phyloP scores from a whole-genome alignment of 2,797 vertebrate species.

The Megaceryle alcyon region DNA sequence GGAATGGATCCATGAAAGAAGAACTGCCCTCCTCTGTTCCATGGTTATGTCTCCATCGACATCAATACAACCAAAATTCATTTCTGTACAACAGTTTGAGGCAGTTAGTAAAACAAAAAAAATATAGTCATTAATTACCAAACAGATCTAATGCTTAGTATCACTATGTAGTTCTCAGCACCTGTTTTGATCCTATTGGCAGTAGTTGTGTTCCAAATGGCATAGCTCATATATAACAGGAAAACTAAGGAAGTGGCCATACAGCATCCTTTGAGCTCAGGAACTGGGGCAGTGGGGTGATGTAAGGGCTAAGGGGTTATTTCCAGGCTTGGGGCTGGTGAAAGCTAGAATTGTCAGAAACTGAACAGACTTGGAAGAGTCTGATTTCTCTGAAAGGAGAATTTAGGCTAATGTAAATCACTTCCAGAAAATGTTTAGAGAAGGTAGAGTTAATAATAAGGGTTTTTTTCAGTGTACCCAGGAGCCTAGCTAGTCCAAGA shows the following conservation, averaged over 20 bases:
- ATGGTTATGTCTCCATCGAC: background rate
- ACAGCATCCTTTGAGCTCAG: background rate
- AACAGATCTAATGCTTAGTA: background rate
- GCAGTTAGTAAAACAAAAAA: background rate
- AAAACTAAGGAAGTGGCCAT: background rate
- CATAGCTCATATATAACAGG: background rate
- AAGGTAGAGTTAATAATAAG: background rate
- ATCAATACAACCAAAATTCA: background rate
- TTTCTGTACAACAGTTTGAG: background rate
- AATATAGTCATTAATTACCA: background rate
- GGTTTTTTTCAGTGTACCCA: background rate
- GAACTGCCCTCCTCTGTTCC: background rate
- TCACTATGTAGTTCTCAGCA: background rate
- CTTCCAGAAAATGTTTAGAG: background rate
- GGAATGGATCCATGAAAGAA: background rate
- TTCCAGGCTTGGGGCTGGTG: background rate
- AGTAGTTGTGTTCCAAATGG: background rate
- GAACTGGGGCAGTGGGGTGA: background rate
- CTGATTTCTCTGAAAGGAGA: background rate
- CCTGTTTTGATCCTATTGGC: background rate
- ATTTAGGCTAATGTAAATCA: background rate
- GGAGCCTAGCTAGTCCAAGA: background rate
- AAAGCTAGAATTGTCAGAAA: background rate
- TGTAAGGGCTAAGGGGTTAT: background rate
- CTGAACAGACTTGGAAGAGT: background rate